These are phyloP conservation scores for Darevskia nairensis DNA, from an alignment of 2,797 vertebrate genomes.

Conservation along the genomic window DNA sequence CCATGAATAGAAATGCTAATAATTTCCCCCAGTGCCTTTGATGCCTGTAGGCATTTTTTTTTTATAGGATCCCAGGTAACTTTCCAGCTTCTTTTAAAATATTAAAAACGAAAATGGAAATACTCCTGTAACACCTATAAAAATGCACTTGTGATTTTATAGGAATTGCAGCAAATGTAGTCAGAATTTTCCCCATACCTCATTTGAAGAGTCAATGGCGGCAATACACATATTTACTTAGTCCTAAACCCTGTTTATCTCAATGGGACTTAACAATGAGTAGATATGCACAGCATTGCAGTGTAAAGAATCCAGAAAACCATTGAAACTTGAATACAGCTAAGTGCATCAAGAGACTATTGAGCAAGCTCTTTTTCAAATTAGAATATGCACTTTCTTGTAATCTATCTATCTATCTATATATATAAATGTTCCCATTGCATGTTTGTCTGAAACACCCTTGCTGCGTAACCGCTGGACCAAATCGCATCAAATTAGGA, in stretches of 20 bases:
- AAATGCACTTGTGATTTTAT: background rate
- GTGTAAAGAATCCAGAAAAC: background rate
- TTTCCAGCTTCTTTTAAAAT: background rate
- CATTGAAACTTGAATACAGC: background rate
- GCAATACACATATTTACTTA: no score
- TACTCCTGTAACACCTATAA: background rate
- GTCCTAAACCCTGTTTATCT: no score
- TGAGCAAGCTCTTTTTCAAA: background rate
- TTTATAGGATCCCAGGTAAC: background rate
- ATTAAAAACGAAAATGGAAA: background rate
- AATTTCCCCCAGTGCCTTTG: constrained; percentile 11
- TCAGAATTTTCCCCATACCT: background rate
- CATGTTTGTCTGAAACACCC: no score
- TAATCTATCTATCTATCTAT: no score
- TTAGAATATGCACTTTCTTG: background rate
- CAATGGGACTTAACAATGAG: background rate
- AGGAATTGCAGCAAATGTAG: background rate
- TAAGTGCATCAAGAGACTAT: background rate
- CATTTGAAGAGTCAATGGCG: background rate
- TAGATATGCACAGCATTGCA: background rate
- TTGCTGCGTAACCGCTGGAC: no score
- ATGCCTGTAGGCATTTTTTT: constrained; percentile 10
- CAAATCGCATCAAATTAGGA: no score
- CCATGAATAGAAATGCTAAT: constrained; percentile 30
- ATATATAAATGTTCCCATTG: no score